Base-by-base conservation (phyloP, 2,113 vertebrate genomes). In the Sander vitreus region DNA sequence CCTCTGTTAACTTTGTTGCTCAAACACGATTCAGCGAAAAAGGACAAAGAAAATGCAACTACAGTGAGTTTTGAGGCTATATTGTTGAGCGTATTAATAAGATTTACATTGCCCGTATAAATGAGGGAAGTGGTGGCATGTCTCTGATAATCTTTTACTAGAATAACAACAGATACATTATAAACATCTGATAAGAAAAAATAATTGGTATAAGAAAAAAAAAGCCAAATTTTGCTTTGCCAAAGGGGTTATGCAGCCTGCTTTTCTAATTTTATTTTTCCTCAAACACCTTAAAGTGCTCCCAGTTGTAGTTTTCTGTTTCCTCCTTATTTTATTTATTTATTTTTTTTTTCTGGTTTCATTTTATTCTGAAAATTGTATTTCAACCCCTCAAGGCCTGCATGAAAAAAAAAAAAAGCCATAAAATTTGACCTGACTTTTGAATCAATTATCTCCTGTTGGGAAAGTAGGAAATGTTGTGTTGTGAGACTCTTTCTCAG, bases 401-500 rank as follows among this genome's bases (percentile, higher is more conserved):
- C 94, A 95, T 95, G 94, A 92, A 67, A 84, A 59, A 80, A 76
- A 55, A 63, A 23, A 70, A 8, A 78, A 71, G 14, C 64, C 10
- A 67, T 77, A 55, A 78, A 78, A 85, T 90, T 90, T 92, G 92
- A 95, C 87, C 89, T 95, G 92, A 96, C 93, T 91, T 90, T 96
- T 92, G 81, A 93, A 96, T 96, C 93, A 94, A 94, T 95, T 96
- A 95, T 97, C 95, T 97, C 96, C 96, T 96, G 94, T 97, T 95
- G 94, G 95, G 95, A 96, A 95, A 97, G 96, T 96, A 97, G 96
- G 96, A 94, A 86, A 91, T 95, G 94, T 97, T 95, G 93, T 96
- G 94, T 96, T 97, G 96, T 97, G 96, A 94, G 96, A 95, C 96
- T 96, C 97, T 96, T 94, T 94, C 94, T 93, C 97, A 98, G 98